phyloP scores from a whole-genome alignment of 1,140 invertebrate species.

The Drosophila leontia region DNA sequence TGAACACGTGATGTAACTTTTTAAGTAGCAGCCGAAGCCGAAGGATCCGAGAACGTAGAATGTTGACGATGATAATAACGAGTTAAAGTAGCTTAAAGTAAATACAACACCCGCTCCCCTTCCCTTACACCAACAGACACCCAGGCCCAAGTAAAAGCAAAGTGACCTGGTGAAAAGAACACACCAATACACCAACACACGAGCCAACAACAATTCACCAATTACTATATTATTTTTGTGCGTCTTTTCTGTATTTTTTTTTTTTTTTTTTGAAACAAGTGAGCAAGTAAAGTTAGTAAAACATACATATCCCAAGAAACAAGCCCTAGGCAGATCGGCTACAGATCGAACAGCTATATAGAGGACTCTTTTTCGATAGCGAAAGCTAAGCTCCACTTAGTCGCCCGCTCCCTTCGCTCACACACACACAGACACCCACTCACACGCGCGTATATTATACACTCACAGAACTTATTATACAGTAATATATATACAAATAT shows the following conservation, averaged over 20 bases:
- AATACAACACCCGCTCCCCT: conserved; percentile 12
- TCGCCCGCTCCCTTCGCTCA: conserved; percentile 11
- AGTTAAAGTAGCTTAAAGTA: conserved; percentile 65
- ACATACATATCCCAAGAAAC: conserved; percentile 44
- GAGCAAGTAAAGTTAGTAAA: conserved; percentile 39
- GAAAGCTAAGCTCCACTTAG: conserved; percentile 32
- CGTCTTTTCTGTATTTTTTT: conserved; percentile 10
- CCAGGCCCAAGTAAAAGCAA: conserved; percentile 48
- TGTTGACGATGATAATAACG: conserved; percentile 72
- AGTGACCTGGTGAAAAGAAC: conserved; percentile 59
- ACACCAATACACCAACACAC: conserved; percentile 9
- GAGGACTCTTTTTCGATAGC: conserved; percentile 31
- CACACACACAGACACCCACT: conserved; percentile 35
- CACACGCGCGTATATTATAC: conserved; percentile 43
- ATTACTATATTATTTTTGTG: conserved; percentile 61
- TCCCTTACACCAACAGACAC: conserved; percentile 10
- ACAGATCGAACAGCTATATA: conserved; percentile 29
- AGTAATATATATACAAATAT: conserved; percentile 59
- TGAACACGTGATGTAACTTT: conserved; percentile 82
- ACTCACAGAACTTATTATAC: conserved; percentile 54
- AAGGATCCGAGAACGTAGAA: conserved; percentile 48
- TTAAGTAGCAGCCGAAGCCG: conserved; percentile 70
- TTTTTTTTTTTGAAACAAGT: conserved; percentile 3
- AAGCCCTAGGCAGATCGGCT: conserved; percentile 12
- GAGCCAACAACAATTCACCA: conserved; percentile 2